phyloP scores from a whole-genome alignment of 2,888 invertebrate genomes.

The Cryptops parisi region DNA sequence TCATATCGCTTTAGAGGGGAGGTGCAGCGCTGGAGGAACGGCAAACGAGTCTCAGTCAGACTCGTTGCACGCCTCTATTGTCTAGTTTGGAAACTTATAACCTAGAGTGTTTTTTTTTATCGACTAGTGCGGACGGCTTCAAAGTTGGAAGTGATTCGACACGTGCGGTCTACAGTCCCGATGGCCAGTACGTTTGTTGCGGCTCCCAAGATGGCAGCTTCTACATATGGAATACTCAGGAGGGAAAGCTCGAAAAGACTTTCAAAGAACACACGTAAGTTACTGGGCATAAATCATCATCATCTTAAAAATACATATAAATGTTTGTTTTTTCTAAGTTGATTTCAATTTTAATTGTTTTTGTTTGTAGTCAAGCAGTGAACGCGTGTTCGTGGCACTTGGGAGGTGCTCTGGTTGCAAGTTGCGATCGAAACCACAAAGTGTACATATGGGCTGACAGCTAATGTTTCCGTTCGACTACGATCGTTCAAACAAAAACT shows the following conservation, averaged over 20 bases:
- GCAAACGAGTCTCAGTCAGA: too few relatives aligned
- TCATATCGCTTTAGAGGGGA: too few relatives aligned
- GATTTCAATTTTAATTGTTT: slow-evolving; percentile 15
- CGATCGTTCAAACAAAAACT: too few relatives aligned
- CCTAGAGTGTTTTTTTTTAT: slow-evolving; percentile 16
- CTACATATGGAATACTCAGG: slow-evolving; percentile 76
- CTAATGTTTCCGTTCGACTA: too few relatives aligned
- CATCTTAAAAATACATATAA: neutral
- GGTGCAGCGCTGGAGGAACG: too few relatives aligned
- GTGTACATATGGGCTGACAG: slow-evolving; percentile 54
- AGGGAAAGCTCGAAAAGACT: slow-evolving; percentile 56
- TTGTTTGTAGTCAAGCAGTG: slow-evolving; percentile 55
- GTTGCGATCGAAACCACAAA: slow-evolving; percentile 67
- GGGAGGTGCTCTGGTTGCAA: slow-evolving; percentile 59
- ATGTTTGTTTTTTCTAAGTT: slow-evolving; percentile 4
- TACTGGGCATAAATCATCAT: neutral
- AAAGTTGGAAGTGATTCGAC: slow-evolving; percentile 92
- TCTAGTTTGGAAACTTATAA: neutral
- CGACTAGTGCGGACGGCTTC: slow-evolving; percentile 77
- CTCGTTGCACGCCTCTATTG: too few relatives aligned
- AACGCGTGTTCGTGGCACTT: slow-evolving; percentile 83
- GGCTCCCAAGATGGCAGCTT: slow-evolving; percentile 85
- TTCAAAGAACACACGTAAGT: slow-evolving; percentile 48
- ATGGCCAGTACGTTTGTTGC: slow-evolving; percentile 72
- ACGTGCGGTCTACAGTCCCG: slow-evolving; percentile 81